Evolutionary conservation across 53 echinoderm and acorn worm genomes (phyloP).

Genomic region (Apostichopus leukothele): DNA sequence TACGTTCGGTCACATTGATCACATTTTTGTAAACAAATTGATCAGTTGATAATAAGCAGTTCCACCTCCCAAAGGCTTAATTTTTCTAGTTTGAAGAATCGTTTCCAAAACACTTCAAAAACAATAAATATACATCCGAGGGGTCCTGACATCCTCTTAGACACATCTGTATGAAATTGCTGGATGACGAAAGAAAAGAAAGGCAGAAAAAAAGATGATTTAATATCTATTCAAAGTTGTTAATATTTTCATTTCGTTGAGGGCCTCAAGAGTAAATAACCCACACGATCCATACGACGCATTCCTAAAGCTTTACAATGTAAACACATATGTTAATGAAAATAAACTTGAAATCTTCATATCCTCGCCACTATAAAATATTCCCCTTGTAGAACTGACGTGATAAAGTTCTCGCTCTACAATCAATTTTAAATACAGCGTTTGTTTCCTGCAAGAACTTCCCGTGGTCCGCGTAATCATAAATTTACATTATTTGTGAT

Average conservation of each 20-base stretch:
- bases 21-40: neutral
- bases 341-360: conserved; percentile 17
- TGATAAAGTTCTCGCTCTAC: too few species aligned
- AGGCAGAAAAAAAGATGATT: neutral
- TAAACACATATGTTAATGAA: conserved; percentile 41
- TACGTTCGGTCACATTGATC: neutral
- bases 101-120: conserved; percentile 11
- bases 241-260: neutral
- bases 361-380: neutral
- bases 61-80: neutral
- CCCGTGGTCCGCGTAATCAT: too few species aligned
- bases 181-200: neutral
- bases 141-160: neutral
- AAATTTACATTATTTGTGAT: too few species aligned
- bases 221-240: neutral
- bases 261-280: conserved; percentile 24
- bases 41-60: neutral
- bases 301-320: conserved; percentile 32
- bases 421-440: too few species aligned
- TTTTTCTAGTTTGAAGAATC: neutral
- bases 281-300: conserved; percentile 10
- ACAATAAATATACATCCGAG: neutral
- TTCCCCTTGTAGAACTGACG: too few species aligned
- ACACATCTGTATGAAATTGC: neutral
- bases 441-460: too few species aligned